phyloP scores from a whole-genome alignment of 1,140 invertebrate genomes.

The Drosophila obscura region DNA sequence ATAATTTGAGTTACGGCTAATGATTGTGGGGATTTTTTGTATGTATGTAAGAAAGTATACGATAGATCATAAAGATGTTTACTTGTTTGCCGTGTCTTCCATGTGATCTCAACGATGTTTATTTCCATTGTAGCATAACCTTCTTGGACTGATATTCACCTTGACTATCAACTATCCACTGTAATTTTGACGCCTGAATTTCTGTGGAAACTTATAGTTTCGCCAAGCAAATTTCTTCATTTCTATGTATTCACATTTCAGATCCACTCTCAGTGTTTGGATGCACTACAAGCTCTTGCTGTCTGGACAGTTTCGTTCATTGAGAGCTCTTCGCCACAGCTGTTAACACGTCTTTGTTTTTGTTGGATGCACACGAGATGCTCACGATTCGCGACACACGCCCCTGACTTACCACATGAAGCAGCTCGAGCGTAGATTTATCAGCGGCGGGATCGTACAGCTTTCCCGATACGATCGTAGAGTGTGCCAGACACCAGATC shows the following conservation, averaged over 20 bases:
- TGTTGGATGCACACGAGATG: conserved; percentile 2
- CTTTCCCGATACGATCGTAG: conserved; percentile 58
- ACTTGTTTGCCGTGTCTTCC: too few relatives aligned
- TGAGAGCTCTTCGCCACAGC: neutral
- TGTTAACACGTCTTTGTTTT: conserved; percentile 1
- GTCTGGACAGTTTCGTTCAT: neutral
- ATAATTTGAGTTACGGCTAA: conserved; percentile 1
- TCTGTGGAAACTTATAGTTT: too few relatives aligned
- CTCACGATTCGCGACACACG: too few relatives aligned
- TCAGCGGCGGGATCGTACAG: conserved; percentile 65
- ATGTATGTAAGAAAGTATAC: neutral
- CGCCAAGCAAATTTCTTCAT: too few relatives aligned
- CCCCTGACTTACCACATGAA: conserved; percentile 77
- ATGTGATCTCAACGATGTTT: too few relatives aligned
- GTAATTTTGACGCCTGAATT: too few relatives aligned
- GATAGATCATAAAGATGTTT: too few relatives aligned
- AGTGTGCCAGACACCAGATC: conserved; percentile 71
- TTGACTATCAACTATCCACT: too few relatives aligned
- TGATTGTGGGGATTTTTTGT: conserved; percentile 1
- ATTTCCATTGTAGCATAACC: too few relatives aligned
- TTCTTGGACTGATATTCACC: too few relatives aligned
- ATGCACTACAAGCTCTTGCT: neutral
- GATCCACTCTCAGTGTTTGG: neutral
- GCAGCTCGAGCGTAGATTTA: conserved; percentile 75
- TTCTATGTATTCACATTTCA: too few relatives aligned